A percentile compares a stretch with the other conserved stretches of the same genome.
Evolutionary conservation across 2,797 vertebrate species (phyloP).

Genomic region (Poecilia velifera): DNA sequence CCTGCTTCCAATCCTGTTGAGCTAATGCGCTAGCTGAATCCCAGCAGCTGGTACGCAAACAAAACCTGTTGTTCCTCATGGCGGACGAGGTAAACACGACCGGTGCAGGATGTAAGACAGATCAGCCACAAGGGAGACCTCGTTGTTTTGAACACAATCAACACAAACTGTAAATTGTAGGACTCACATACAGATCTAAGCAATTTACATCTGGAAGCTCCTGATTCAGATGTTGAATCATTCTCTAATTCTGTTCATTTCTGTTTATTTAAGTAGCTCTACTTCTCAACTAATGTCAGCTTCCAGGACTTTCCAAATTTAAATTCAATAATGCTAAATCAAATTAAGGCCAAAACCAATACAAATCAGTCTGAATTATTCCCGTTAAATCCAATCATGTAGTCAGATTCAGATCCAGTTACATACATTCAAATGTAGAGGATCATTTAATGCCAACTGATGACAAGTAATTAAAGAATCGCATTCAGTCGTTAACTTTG

Average conservation of each 20-base stretch:
- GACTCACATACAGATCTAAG: too few species aligned
- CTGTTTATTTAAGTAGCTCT: not conserved
- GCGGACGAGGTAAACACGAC: slow-evolving; percentile 62
- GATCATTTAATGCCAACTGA: not conserved
- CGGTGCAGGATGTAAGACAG: slow-evolving; percentile 15
- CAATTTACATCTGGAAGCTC: not conserved
- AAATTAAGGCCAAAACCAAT: not conserved
- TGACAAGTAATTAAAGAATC: not conserved
- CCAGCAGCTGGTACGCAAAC: slow-evolving; percentile 53
- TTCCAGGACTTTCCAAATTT: not conserved
- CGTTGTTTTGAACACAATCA: not conserved
- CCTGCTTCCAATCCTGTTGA: slow-evolving; percentile 69
- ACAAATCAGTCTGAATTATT: not conserved
- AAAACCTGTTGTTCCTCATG: slow-evolving; percentile 59
- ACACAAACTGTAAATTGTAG: not conserved
- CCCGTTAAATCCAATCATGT: not conserved
- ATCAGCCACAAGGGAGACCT: slow-evolving; percentile 5
- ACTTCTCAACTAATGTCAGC: not conserved
- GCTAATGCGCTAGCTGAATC: slow-evolving; percentile 68
- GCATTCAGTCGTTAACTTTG: not conserved
- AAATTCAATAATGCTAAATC: not conserved
- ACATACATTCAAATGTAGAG: not conserved
- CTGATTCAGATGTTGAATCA: not conserved
- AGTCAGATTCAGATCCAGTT: not conserved
- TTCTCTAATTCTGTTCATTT: not conserved